Base-by-base conservation (phyloP, 2,113 vertebrate species). In the Prunella himalayana region DNA sequence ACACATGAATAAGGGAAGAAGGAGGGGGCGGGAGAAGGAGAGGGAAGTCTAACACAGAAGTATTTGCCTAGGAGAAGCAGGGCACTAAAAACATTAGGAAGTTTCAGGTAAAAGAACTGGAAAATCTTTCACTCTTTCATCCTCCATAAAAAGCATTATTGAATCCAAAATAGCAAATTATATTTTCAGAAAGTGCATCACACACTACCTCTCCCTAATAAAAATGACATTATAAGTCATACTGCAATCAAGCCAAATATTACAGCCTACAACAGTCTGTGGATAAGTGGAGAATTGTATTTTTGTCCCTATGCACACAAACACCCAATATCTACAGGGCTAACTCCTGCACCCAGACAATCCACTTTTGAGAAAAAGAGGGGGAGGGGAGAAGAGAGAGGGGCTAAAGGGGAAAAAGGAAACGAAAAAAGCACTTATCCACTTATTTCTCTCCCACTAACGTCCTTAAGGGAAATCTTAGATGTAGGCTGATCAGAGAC, bases 1-100 rank as follows among this genome's bases (percentile, higher is more conserved):
- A 93, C 72, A 90, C 60, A 86, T 14, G 71, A 92, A 90, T 92
- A 95, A 90, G 77, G 88, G 78, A 92, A 95, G 75, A 92, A 87
- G 81, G 72, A n/a, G 31, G 23, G 13, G 79, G 73, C 0, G 8
- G 71, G 35, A 88, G 70, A 82, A 70, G 50, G 42, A 92, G 69
- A 93, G 15, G 53, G n/a, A 97, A 90, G 54, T 76, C 64, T 88
- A 83, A 86, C 63, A 82, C 42, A 82, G 73, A 81, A 69, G 59
- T 35, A 30, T 65, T 91, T 93, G 35, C 78, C 50, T 68, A 66
- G 86, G 57, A 86, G 90, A 84, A 94, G 41, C 25, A 95, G 57
- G 33, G 47, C 31, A 37, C 68, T 84, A 76, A 71, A 90, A 94
- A 77, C 19, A 89, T 92, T 77, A 88, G 35, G 61, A 76, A 91